Base-by-base conservation (phyloP, 2,888 invertebrate species). In the Cryptophagus acutangulus region DNA sequence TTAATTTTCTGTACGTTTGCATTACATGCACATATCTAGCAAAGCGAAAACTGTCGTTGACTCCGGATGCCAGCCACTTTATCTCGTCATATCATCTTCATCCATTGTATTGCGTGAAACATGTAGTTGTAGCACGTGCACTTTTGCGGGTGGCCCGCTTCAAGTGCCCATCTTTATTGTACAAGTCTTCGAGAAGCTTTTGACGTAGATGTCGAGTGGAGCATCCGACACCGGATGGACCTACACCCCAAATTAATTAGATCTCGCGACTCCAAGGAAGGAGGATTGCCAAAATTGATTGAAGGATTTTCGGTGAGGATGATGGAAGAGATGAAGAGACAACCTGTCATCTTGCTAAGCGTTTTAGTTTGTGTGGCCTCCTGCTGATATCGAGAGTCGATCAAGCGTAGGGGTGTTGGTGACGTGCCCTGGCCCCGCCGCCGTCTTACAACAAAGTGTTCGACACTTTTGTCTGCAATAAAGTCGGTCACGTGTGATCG, bases 401-500 rank as follows among this genome's bases (percentile, higher is more conserved):
- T 20, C 24, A 20, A n/a, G 24, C 24, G 24, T 20, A 20, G 6
- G n/a, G 6, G n/a, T n/a, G n/a, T n/a, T n/a, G n/a, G n/a, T n/a
- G n/a, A n/a, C n/a, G n/a, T n/a, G n/a, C n/a, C n/a, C n/a, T n/a
- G n/a, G n/a, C n/a, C n/a, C n/a, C n/a, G n/a, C n/a, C n/a, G 24
- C 6, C 6, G 24, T 20, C 24, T 20, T 20, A 8, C 24, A 20
- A n/a, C n/a, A n/a, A n/a, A n/a, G 9, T 31, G 31, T 31, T 31
- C 31, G 31, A 31, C 31, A 31, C 31, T 31, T 31, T 31, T 31
- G 8, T 13, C 12, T 59, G 58, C 59, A 62, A 65, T 65, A 64
- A 66, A 66, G 57, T 66, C 65, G 64, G 62, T 65, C 66, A 66
- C 66, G 66, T 67, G 67, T 67, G 67, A 67, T 66, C 26, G 64